Base-by-base conservation (phyloP, 64 coral and sea anemone genomes). In the Pocillopora verrucosa region DNA sequence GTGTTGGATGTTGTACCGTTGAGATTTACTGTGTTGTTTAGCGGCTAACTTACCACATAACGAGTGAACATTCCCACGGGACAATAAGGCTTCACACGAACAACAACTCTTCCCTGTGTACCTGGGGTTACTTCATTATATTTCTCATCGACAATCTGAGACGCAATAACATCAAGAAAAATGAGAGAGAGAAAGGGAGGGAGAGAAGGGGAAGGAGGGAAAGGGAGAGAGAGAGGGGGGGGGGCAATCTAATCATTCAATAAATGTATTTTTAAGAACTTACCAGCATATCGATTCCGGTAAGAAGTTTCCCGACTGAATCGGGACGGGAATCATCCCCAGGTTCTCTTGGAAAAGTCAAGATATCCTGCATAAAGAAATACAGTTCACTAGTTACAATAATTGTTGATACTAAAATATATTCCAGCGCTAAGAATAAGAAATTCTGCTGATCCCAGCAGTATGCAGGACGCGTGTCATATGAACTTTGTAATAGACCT, bases 291-390 rank as follows among this genome's bases (percentile, higher is more conserved):
- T 96, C 86, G 63, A 86, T 86, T 65, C 94, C 94, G 16, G 90
- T 80, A 30, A 91, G 79, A 20, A 90, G 90, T 61, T 85, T 96
- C 15, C 90, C 90, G 80, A 96, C 92, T 13, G 94, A 96, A 63
- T 82, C 94, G 58, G 86, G 90, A 17, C 86, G 91, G 13, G 77
- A 30, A 22, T 30, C 38, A 34, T 79, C 41, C 16, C 75, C 57
- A 13, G 57, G 56, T 84, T 96, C 82, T 96, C 94, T 36, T 67
- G 89, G 61, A 61, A 86, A 19, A 73, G 90, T 79, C 26, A 79
- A 80, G 80, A 89, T 77, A 81, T 78, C 19, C 94, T 91, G 69
- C 87, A 89, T 34, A 92, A 75, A 57, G 83, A 87, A 22, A 91
- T 95, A 51, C 41, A 51, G 41, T 51, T 51, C 41, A 51, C 41